Evolutionary conservation across 2,888 invertebrate species (phyloP).

Genomic region (Chymomyza procnemis): DNA sequence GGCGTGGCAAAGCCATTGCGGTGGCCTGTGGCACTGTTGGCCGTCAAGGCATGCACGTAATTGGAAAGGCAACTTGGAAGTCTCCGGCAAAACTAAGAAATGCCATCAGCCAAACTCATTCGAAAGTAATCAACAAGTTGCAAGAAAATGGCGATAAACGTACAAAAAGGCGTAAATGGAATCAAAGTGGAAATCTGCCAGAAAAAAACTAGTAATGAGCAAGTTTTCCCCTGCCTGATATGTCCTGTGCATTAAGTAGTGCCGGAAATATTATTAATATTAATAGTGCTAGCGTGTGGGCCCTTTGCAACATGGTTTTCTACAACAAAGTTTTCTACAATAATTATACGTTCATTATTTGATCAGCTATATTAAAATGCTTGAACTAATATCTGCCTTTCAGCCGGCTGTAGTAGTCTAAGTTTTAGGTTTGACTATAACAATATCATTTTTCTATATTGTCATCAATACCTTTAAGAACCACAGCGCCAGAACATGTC

Average conservation of each 20-base stretch:
- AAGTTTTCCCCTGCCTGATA: not conserved
- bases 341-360: not conserved
- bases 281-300: not conserved
- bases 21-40: not conserved
- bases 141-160: slow-evolving; percentile 32
- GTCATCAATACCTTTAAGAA: no score
- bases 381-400: no score
- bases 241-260: not conserved
- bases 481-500: no score
- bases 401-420: no score
- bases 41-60: not conserved
- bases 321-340: no score
- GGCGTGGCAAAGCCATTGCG: not conserved
- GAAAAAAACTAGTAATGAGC: slow-evolving; percentile 10
- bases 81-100: slow-evolving; percentile 33
- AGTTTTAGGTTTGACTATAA: no score
- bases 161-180: not conserved
- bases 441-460: no score
- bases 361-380: no score
- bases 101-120: slow-evolving; percentile 65
- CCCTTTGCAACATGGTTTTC: no score
- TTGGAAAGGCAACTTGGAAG: slow-evolving; percentile 20
- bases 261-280: not conserved
- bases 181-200: not conserved
- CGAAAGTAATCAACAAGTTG: slow-evolving; percentile 71